Base-by-base conservation (phyloP, 2,888 invertebrate species). In the Amblyjoppa proteus region DNA sequence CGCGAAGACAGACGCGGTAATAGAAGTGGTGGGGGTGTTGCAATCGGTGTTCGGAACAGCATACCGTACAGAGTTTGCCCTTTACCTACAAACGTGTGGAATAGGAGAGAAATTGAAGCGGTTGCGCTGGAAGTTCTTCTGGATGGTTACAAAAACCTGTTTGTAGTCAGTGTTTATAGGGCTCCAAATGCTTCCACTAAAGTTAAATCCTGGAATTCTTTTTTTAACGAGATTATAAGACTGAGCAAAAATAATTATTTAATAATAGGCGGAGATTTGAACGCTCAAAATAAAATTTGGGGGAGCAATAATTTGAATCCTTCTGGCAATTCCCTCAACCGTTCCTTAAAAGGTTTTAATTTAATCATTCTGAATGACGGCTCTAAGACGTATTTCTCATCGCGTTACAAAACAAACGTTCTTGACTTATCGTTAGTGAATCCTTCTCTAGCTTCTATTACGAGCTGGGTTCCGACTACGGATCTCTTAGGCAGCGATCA, bases 91-190 rank as follows among this genome's bases (percentile, higher is more conserved):
- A 31, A 53, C n/a, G 4, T 3, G 2, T 53, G 58, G 73, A 56
- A 73, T 20, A 28, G 4, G 1, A 56, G 20, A 7, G 73, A 73
- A 20, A 73, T 56, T 3, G 73, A 73, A 11, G 34, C 56, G 9
- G 38, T 73, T 0, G 41, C 34, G 2, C 0, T 38, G 6, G 73
- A 73, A 9, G 2, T 73, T 3, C 13, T 7, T 3, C 1, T 73
- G 4, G 38, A 16, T 4, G 56, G 38, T 2, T 34, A 38, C 20
- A 38, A 25, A 31, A 73, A 56, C 1, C 4, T 73, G 16, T 31
- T 73, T 20, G 16, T 73, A 4, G 73, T 73, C 3, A 73, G 73
- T 20, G 56, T 38, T 9, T 73, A 58, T 34, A 73, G 56, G 13
- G 73, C 73, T 38, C 73, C 73, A 6, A 20, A 38, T 13, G 38